Conservation (phyloP, 2,888 invertebrate species). For the Limnephilus auricula region DNA sequence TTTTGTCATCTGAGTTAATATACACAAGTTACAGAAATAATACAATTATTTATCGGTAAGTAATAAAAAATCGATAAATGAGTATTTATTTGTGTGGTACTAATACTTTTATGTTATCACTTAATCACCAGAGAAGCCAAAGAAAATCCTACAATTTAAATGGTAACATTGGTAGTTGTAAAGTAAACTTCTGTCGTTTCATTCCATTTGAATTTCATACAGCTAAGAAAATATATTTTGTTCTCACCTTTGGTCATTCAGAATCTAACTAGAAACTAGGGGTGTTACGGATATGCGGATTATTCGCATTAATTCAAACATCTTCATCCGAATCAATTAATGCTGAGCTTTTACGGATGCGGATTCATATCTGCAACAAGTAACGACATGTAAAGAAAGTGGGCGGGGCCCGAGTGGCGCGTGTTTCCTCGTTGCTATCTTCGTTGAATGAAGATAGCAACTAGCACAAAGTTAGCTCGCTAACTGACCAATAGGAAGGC, state of each 20-base stretch:
- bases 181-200: background rate
- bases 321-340: no score
- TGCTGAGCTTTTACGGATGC: no score
- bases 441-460: no score
- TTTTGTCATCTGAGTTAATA: no score
- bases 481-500: no score
- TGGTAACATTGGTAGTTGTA: background rate
- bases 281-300: no score
- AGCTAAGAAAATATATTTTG: background rate
- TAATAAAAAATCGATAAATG: background rate
- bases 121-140: constrained; percentile 9
- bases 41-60: background rate
- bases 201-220: background rate
- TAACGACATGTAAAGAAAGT: no score
- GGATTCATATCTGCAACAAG: no score
- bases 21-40: background rate
- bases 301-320: no score
- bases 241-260: background rate
- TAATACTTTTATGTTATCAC: constrained; percentile 28
- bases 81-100: background rate
- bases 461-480: no score
- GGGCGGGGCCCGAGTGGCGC: no score
- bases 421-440: no score
- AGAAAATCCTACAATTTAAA: background rate
- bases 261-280: background rate